phyloP scores from a whole-genome alignment of 2,888 invertebrate genomes.

The Andrena bucephala region DNA sequence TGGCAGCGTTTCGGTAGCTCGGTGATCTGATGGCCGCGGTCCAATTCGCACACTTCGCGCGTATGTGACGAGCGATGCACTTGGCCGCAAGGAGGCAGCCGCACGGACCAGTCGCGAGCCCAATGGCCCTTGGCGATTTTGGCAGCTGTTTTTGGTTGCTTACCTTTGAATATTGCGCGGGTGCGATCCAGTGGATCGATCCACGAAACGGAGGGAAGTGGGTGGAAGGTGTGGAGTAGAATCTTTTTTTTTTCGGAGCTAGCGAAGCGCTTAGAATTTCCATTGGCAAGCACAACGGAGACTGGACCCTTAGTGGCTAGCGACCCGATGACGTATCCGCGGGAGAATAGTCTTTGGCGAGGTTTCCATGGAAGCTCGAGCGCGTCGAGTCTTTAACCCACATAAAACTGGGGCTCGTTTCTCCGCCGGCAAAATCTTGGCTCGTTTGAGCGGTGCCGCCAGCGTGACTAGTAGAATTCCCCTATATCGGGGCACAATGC shows the following conservation, averaged over 20 bases:
- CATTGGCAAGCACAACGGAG: no score
- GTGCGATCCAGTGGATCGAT: background rate
- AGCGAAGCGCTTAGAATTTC: background rate
- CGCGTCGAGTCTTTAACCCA: conserved; percentile 48
- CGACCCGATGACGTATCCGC: background rate
- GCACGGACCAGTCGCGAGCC: conserved; percentile 1
- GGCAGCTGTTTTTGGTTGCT: background rate
- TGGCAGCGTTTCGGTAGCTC: background rate
- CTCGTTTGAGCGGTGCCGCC: background rate
- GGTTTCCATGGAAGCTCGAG: conserved; percentile 26
- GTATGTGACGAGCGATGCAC: conserved; percentile 32
- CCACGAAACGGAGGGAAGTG: background rate
- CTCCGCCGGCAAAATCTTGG: conserved; percentile 6
- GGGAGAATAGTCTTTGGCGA: conserved; percentile 45
- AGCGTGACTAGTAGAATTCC: conserved; percentile 4
- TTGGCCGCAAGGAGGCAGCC: background rate
- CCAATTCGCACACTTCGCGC: conserved; percentile 1
- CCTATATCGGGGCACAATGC: background rate
- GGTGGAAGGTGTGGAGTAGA: no score
- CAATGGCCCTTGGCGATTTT: conserved; percentile 15
- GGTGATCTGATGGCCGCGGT: conserved; percentile 24
- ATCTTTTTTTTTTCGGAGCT: no score
- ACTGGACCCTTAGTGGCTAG: no score
- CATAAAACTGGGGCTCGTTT: conserved; percentile 50
- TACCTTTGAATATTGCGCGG: background rate